These are phyloP conservation scores for Fragum whitleyi DNA, from an alignment of 2,888 invertebrate species.

Conservation along the genomic window DNA sequence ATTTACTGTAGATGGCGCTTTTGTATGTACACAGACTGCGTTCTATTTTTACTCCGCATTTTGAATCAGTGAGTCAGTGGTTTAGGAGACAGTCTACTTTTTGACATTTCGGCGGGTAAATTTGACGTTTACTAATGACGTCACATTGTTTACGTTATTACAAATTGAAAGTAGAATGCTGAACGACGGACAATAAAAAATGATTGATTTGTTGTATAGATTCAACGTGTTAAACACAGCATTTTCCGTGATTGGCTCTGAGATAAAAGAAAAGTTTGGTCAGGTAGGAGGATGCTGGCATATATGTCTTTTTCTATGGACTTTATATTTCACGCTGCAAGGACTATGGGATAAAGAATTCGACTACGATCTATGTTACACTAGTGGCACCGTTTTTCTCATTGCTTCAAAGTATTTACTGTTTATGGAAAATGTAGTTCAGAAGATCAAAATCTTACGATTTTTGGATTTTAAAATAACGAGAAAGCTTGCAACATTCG, in stretches of 20 bases:
- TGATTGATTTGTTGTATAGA: slow-evolving; percentile 54
- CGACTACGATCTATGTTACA: neutral
- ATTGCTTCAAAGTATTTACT: slow-evolving; percentile 21
- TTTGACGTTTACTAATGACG: slow-evolving; percentile 30
- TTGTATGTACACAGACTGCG: neutral
- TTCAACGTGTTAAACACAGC: slow-evolving; percentile 58
- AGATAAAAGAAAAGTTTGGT: slow-evolving; percentile 35
- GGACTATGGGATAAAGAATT: slow-evolving; percentile 2
- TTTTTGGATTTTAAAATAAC: slow-evolving; percentile 15
- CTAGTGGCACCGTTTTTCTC: slow-evolving; percentile 8
- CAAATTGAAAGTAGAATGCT: no score
- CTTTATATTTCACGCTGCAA: slow-evolving; percentile 21
- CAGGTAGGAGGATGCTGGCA: slow-evolving; percentile 53
- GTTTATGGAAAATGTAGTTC: slow-evolving; percentile 9
- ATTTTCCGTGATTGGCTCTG: slow-evolving; percentile 49
- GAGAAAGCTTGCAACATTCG: neutral
- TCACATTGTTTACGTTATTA: slow-evolving; percentile 39
- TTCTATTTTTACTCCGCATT: neutral
- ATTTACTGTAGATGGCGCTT: slow-evolving; percentile 48
- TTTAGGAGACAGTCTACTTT: slow-evolving; percentile 39
- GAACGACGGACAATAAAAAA: slow-evolving; percentile 4
- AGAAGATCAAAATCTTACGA: neutral
- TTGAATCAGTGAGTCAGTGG: neutral
- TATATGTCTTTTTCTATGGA: slow-evolving; percentile 42
- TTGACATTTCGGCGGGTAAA: slow-evolving; percentile 64